Conservation (phyloP, 2,888 invertebrate genomes). For the Yponomeuta malinellus region DNA sequence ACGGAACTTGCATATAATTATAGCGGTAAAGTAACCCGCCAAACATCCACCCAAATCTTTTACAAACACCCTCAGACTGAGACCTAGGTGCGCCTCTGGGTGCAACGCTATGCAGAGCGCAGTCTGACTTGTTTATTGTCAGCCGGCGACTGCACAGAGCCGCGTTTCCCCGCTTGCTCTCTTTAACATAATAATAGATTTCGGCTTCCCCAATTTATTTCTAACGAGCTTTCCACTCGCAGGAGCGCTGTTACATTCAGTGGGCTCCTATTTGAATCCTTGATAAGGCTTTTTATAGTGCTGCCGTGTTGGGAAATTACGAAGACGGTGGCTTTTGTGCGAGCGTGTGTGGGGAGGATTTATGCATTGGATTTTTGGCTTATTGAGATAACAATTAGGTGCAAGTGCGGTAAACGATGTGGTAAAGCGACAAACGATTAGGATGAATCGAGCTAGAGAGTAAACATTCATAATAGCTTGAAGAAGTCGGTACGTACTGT, state of each 20-base stretch:
- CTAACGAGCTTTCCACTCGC: constrained; percentile 34
- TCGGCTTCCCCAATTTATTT: constrained; percentile 51
- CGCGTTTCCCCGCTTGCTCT: constrained; percentile 35
- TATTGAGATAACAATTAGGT: no score
- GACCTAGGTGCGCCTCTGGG: background rate
- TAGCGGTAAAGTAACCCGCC: no score
- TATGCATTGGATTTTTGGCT: background rate
- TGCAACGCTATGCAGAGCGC: constrained; percentile 12
- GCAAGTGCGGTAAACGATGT: no score
- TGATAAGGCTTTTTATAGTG: constrained; percentile 15
- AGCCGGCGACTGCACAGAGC: constrained; percentile 45
- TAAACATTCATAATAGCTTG: no score
- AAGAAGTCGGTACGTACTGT: no score
- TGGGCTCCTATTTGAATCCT: constrained; percentile 1
- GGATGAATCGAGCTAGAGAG: no score
- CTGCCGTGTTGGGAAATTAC: constrained; percentile 4
- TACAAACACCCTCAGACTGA: background rate
- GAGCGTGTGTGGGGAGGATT: background rate
- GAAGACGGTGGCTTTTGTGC: background rate
- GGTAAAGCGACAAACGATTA: no score
- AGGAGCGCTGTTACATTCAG: constrained; percentile 15
- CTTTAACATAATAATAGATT: constrained; percentile 68
- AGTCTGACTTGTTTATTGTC: constrained; percentile 18
- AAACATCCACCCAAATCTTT: no score
- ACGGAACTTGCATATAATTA: no score